Evolutionary conservation across 2,113 vertebrate species (phyloP).

Genomic region (Corythornis vintsioides): DNA sequence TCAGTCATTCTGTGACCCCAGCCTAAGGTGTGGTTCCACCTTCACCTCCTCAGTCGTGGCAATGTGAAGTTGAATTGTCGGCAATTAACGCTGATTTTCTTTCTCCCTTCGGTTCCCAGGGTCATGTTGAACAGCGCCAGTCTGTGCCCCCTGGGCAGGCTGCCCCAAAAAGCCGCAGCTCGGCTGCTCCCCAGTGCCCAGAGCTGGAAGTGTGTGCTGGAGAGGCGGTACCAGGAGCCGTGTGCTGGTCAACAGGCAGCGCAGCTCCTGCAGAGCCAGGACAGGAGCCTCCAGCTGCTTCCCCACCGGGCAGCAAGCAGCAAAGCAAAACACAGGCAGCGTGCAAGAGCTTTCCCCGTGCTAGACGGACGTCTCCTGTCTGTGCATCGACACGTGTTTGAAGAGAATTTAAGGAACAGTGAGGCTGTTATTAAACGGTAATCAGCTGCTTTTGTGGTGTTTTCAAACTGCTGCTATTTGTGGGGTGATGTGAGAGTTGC

Average conservation of each 20-base stretch:
- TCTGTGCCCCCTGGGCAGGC: background rate
- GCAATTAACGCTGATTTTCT: background rate
- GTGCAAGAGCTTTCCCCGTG: constrained; percentile 63
- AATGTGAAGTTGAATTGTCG: too few species aligned
- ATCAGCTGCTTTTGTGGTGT: background rate
- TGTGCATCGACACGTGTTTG: constrained; percentile 65
- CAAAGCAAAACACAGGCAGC: background rate
- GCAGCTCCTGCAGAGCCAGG: rapidly evolving
- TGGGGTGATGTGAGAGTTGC: background rate
- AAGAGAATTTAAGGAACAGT: constrained; percentile 81
- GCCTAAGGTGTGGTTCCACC: background rate
- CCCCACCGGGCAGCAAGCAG: background rate
- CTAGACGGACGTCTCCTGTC: constrained; percentile 67
- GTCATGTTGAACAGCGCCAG: background rate
- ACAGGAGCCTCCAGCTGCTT: rapidly evolving
- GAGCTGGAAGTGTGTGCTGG: rapidly evolving
- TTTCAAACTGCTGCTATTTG: rapidly evolving
- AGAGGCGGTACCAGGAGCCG: background rate
- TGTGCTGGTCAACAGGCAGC: too few species aligned
- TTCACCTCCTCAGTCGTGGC: rapidly evolving
- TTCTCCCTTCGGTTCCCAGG: background rate
- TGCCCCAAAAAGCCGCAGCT: rapidly evolving
- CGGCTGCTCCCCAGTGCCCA: background rate
- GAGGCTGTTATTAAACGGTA: constrained; percentile 73
- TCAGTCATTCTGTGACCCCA: rapidly evolving